Evolutionary conservation across 2,888 invertebrate species (phyloP), one percentile per base, ranked within the genome.

Genomic region (Uloborus plumipes): DNA sequence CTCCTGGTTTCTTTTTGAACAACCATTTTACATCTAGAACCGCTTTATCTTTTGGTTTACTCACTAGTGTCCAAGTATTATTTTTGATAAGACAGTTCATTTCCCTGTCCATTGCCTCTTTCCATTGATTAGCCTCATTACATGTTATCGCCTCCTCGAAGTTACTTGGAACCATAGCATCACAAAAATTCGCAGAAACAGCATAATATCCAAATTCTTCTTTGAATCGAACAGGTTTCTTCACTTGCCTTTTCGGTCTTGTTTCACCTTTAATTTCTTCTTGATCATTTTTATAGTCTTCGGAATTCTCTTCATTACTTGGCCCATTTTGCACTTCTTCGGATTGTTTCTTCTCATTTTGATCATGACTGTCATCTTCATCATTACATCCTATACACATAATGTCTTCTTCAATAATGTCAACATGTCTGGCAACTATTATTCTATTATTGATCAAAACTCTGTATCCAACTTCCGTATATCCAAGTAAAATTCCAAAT

Each of bases 401-500:
- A 16, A 53, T 6, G n/a, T 53, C 53, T 53, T 53, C 53, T 53
- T 53, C 53, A 53, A 53, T 53, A 53, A 53, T 55, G 55, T 20
- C 55, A 55, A 55, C 55, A 55, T 55, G 55, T n/a, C 55, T 6
- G 55, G 55, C 16, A 18, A 9, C 55, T 55, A 55, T 55, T 55
- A 55, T 55, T 55, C 55, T 55, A 14, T 55, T 55, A 55, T 15
- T 55, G n/a, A 55, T n/a, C 55, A 15, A 55, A 55, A 55, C 55
- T 55, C 55, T 15, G 20, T 55, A 55, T 55, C n/a, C 16, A 55
- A 55, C 55, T 55, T 55, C 55, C 20, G 59, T 59, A 20, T 59
- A 59, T 14, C 59, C 55, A 55, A 55, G 55, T 55, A n/a, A 55
- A 16, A 16, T 55, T 55, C 55, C 55, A 55, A 55, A 55, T 55